Conservation (phyloP, 2,797 vertebrate genomes). For the Rhinoraja longicauda region DNA sequence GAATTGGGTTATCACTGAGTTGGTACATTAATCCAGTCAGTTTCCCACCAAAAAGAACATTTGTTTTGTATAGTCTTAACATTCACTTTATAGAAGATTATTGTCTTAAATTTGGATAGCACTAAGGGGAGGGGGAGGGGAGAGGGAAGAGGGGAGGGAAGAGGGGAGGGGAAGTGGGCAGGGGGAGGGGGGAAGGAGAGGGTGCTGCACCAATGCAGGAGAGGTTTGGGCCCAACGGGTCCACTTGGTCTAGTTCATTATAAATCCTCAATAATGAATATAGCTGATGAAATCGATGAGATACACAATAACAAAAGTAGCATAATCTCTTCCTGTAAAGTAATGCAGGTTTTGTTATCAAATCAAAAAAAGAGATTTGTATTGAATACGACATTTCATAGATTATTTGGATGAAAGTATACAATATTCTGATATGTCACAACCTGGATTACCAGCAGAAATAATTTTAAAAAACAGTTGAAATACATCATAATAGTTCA, state of each 20-base stretch:
- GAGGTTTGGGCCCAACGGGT: too few species aligned
- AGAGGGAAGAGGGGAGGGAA: too few species aligned
- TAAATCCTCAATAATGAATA: background rate
- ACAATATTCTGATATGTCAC: background rate
- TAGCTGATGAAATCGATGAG: background rate
- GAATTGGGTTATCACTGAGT: too few species aligned
- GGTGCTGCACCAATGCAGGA: too few species aligned
- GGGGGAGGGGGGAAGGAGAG: too few species aligned
- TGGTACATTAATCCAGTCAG: too few species aligned
- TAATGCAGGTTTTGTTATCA: background rate
- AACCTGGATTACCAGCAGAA: background rate
- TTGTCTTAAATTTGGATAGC: too few species aligned
- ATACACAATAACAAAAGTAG: background rate
- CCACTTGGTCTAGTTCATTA: too few species aligned
- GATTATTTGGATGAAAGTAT: background rate
- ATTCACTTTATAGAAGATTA: background rate
- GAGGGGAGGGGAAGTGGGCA: too few species aligned
- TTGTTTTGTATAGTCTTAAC: background rate
- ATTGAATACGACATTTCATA: background rate
- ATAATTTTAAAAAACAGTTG: background rate
- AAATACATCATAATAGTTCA: background rate
- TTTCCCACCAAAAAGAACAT: too few species aligned
- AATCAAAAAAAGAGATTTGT: background rate
- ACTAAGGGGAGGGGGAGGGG: too few species aligned
- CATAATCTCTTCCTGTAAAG: background rate